Evolutionary conservation across 2,797 vertebrate species (phyloP), one percentile per base, ranked within the genome.

Genomic region (Lacerta agilis): DNA sequence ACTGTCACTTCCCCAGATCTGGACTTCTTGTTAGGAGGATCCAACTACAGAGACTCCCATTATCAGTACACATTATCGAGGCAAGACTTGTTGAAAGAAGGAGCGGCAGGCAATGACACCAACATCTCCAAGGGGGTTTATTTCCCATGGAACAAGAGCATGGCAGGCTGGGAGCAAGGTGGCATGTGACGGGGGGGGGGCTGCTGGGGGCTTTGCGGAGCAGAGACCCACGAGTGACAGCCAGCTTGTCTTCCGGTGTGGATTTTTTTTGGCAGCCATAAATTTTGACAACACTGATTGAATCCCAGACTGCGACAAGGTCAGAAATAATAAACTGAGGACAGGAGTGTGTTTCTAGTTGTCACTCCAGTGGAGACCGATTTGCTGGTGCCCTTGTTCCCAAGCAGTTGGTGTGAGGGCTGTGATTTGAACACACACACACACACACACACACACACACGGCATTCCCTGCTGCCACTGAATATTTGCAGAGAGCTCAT

Each of bases 151-250:
- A 5, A 0, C 67, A 5, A 58, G 6, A 13, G 3, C 61, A 1
- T 13, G 0, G 2, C 1, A 5, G 36, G n/a, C n/a, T 38, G 1
- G 27, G 25, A 0, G 27, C 29, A 3, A 18, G 38, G 18, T 6
- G 5, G 29, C 49, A 15, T 49, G 3, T 8, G 2, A 6, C 15
- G 1, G 6, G 13, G 11, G 13, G 76, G 43, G 10, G 38, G 11
- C 23, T 13, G 7, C n/a, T 18, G 25, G 43, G 69, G 20, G 11
- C 33, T 3, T 13, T 13, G 0, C 0, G 6, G 29, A 43, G 23
- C 64, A 29, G 15, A 76, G 41, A 36, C 66, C 1, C 41, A 0
- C 41, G 23, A 29, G 29, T 36, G 29, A 36, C 17, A 3, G 0
- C 9, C 43, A 13, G 0, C 61, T 38, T 20, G 0, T 10, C 77